Evolutionary conservation across 2,888 invertebrate species (phyloP), one percentile per base, ranked within the genome.

Genomic region (Agrochola circellaris): DNA sequence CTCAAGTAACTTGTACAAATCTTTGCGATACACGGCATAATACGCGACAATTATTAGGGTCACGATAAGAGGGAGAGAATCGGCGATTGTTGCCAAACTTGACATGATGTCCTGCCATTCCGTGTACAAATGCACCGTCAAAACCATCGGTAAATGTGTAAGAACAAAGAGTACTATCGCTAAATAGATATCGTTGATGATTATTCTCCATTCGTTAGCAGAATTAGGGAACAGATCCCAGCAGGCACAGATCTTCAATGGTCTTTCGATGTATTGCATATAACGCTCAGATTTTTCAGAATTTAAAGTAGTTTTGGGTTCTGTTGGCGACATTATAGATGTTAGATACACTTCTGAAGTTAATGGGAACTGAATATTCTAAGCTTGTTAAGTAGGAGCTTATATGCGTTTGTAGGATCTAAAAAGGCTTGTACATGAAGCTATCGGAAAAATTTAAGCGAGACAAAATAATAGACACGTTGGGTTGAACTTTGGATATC

Each of bases 21-120:
- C 92, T 0, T 89, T 73, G 48, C 93, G 93, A 60, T 94, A 87
- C 0, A 93, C 45, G 0, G 93, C 93, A 74, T 95, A 94, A 73
- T 96, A 96, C 0, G 91, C 81, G 0, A 96, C 93, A 0, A 96
- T 94, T 3, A 91, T 88, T 0, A 95, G 38, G 0, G 95, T 93
- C 0, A 93, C 93, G 0, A 95, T 2, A 0, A 93, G 81, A 0
- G 96, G 96, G 1, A 96, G 68, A 0, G 93, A 93, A 54, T 96
- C 96, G 0, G 96, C 95, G 3, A 96, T 87, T 70, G 93, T 93
- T 13, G 92, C 93, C 58, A 96, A 88, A 76, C 92, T 94, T 0
- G 92, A 88, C 95, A 96, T 96, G 0, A 95, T 80, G 34, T 94
- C 93, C 0, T 87, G 80, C 96, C 95, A 95, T 79, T 94, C 94